phyloP scores from a whole-genome alignment of 2,797 vertebrate genomes.

The Cynopterus sphinx region DNA sequence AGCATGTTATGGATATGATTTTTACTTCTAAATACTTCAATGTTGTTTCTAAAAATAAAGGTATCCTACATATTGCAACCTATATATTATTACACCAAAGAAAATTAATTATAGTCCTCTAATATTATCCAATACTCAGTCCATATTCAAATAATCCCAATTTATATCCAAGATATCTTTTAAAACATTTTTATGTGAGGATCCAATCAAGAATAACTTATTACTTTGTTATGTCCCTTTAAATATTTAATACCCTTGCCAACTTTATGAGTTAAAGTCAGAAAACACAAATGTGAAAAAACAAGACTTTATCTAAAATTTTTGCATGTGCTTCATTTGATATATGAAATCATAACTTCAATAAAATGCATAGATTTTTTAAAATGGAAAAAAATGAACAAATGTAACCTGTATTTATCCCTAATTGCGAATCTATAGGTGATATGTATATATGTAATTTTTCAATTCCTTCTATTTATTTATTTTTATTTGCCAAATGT shows the following conservation, averaged over 20 bases:
- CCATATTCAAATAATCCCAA: background rate
- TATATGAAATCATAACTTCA: background rate
- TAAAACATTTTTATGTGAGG: background rate
- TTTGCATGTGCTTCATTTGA: background rate
- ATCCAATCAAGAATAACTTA: background rate
- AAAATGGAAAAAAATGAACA: background rate
- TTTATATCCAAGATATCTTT: background rate
- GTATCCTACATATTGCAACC: background rate
- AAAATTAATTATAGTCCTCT: background rate
- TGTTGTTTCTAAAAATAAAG: conserved; percentile 1
- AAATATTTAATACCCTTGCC: background rate
- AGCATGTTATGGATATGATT: background rate
- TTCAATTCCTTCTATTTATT: background rate
- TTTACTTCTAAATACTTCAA: background rate
- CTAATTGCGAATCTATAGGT: background rate
- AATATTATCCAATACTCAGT: background rate
- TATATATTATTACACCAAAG: background rate
- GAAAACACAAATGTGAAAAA: background rate
- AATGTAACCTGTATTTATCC: background rate
- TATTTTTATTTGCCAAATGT: background rate
- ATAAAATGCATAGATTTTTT: background rate
- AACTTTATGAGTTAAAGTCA: background rate
- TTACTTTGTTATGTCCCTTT: background rate
- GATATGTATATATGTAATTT: background rate
- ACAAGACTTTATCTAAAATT: background rate